A percentile compares a stretch with the other conserved stretches of the same genome.
These are phyloP conservation scores for Sinocyclocheilus grahami DNA, from an alignment of 2,113 vertebrate species.

Conservation along the genomic window DNA sequence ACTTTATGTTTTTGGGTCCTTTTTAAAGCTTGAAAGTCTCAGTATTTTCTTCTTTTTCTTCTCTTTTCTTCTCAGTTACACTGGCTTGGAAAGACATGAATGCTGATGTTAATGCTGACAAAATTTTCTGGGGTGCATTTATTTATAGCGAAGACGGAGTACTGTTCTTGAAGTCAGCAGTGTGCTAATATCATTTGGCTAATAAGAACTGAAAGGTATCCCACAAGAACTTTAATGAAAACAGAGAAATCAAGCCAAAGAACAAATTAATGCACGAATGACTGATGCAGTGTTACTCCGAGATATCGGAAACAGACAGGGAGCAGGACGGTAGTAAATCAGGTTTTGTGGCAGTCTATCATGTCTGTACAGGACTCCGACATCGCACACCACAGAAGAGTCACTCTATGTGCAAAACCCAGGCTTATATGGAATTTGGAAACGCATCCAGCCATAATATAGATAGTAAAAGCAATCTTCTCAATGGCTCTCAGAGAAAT, in stretches of 20 bases:
- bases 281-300: not conserved
- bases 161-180: constrained; percentile 2
- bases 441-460: not conserved
- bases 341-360: not conserved
- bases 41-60: no score
- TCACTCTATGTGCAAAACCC: not conserved
- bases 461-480: constrained; percentile 17
- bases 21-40: no score
- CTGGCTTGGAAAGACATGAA: not conserved
- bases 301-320: not conserved
- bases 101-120: not conserved
- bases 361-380: constrained; percentile 4
- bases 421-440: constrained; percentile 33
- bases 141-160: constrained; percentile 14
- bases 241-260: constrained; percentile 37
- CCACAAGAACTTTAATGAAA: constrained; percentile 55
- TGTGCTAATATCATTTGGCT: constrained; percentile 19
- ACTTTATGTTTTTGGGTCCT: no score
- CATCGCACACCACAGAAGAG: not conserved
- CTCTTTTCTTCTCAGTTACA: no score
- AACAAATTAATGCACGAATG: constrained; percentile 50
- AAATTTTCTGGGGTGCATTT: not conserved
- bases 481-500: not conserved
- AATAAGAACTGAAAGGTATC: constrained; percentile 61
- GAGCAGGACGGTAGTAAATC: constrained; percentile 1